Conservation (phyloP, 2,888 invertebrate genomes). For the Trachelus stipa region DNA sequence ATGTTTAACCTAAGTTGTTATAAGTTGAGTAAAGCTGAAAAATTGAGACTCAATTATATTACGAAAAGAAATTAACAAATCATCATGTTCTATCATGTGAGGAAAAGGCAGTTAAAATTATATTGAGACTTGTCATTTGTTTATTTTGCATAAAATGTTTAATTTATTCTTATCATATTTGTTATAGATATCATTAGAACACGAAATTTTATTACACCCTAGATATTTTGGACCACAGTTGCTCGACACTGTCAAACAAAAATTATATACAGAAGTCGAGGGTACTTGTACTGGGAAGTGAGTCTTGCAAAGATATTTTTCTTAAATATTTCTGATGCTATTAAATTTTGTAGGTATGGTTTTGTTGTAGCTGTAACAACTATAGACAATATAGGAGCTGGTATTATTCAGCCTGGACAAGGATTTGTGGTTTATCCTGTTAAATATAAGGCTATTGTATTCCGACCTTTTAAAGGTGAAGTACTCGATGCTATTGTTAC, state of each 20-base stretch:
- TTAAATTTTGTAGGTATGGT: conserved; percentile 79
- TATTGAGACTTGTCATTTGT: background rate
- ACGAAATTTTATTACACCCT: conserved; percentile 97
- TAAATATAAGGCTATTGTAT: conserved; percentile 99
- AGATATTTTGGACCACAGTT: conserved; percentile 98
- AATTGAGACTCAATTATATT: background rate
- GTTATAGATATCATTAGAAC: conserved; percentile 92
- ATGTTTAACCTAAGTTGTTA: background rate
- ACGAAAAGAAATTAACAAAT: background rate
- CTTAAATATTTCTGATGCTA: background rate
- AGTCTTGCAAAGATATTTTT: conserved; percentile 58
- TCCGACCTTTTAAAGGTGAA: conserved; percentile 98
- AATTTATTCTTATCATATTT: background rate
- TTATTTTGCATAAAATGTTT: background rate
- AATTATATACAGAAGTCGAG: conserved; percentile 98
- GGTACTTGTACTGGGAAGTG: conserved; percentile 99
- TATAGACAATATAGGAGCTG: conserved; percentile 99
- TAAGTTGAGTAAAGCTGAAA: background rate
- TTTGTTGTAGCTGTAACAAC: conserved; percentile 99
- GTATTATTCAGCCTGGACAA: conserved; percentile 96
- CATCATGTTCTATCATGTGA: background rate
- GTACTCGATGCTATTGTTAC: conserved; percentile 98
- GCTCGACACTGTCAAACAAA: conserved; percentile 97
- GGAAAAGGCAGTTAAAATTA: background rate
- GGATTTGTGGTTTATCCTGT: conserved; percentile 99